These are phyloP conservation scores for Ricordea florida DNA, from an alignment of 92 coral and sea anemone genomes.

Conservation along the genomic window DNA sequence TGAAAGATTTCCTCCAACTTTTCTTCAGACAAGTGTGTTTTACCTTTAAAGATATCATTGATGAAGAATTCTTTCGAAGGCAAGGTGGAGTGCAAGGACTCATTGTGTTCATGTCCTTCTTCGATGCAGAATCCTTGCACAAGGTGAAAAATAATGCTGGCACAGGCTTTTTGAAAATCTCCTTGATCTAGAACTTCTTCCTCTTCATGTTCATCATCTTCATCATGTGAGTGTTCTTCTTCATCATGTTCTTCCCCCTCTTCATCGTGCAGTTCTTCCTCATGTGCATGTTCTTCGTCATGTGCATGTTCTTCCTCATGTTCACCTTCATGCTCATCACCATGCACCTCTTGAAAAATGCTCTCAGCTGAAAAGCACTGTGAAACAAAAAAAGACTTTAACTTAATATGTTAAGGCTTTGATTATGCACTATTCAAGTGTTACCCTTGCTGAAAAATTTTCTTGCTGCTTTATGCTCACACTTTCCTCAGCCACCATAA, in stretches of 20 bases:
- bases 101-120: slow-evolving; percentile 45
- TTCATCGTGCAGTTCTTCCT: too few relatives aligned
- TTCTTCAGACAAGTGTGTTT: slow-evolving; percentile 46
- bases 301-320: background rate
- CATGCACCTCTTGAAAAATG: background rate
- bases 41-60: slow-evolving; percentile 46
- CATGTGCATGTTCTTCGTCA: background rate
- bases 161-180: slow-evolving; percentile 78
- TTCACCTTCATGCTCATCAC: background rate
- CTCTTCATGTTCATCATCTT: slow-evolving; percentile 14
- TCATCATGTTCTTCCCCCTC: slow-evolving; percentile 8
- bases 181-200: slow-evolving; percentile 53
- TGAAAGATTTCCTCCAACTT: slow-evolving; percentile 46
- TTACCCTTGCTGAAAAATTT: too few relatives aligned
- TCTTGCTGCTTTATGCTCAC: too few relatives aligned
- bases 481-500: too few relatives aligned
- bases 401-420: too few relatives aligned
- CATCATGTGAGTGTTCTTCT: background rate
- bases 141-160: slow-evolving; percentile 69
- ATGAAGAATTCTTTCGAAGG: slow-evolving; percentile 71
- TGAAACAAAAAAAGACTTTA: too few relatives aligned
- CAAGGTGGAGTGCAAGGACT: slow-evolving; percentile 16
- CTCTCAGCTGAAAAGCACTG: too few relatives aligned
- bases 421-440: too few relatives aligned
- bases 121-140: slow-evolving; percentile 73